phyloP scores from a whole-genome alignment of 2,797 vertebrate genomes.

The Brachyrhaphis roseni region DNA sequence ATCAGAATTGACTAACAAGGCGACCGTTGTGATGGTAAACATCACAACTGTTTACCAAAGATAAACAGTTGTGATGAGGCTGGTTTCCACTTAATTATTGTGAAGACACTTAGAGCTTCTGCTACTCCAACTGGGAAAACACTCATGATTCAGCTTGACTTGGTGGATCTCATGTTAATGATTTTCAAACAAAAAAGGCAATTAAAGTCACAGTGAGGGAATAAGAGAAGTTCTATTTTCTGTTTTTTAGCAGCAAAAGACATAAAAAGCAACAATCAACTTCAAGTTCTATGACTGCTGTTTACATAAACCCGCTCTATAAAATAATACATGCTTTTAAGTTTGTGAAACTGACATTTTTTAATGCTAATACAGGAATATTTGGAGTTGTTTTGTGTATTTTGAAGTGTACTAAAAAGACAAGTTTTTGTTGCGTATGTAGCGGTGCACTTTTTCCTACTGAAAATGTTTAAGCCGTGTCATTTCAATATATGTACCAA shows the following conservation, averaged over 20 bases:
- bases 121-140: constrained; percentile 16
- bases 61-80: not conserved
- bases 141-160: constrained; percentile 27
- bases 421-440: not conserved
- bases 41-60: not conserved
- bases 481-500: not conserved
- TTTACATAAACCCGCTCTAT: not conserved
- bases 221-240: constrained; percentile 29
- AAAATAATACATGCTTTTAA: not conserved
- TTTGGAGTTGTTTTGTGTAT: not conserved
- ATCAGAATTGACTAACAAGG: too few relatives aligned
- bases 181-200: constrained; percentile 45
- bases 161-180: constrained; percentile 27
- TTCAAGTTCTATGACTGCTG: not conserved
- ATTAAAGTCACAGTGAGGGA: constrained; percentile 39
- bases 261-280: not conserved
- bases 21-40: too few relatives aligned
- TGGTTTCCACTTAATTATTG: constrained; percentile 21
- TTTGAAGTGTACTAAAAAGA: not conserved
- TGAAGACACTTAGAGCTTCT: not conserved
- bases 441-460: not conserved
- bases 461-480: not conserved
- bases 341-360: not conserved
- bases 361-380: not conserved
- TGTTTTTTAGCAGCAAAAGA: not conserved